These are phyloP conservation scores for Syrphus vitripennis DNA, from an alignment of 2,888 invertebrate genomes.

Conservation along the genomic window DNA sequence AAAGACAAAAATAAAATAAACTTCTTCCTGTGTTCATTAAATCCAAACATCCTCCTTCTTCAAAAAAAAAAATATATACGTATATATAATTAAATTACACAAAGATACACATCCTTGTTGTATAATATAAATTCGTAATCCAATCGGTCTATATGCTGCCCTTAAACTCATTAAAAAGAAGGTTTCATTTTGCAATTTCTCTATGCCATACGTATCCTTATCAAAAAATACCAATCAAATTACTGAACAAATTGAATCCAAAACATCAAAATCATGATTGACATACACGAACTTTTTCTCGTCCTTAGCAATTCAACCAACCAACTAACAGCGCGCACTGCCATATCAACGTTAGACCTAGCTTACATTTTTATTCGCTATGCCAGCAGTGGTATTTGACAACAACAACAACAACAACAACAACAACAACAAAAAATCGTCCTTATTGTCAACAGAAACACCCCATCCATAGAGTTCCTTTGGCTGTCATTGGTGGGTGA, in stretches of 20 bases:
- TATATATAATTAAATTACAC: constrained; percentile 33
- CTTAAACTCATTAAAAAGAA: constrained; percentile 55
- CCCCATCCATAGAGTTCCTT: not conserved
- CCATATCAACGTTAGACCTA: constrained; percentile 6
- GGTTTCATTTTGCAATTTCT: constrained; percentile 31
- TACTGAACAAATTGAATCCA: constrained; percentile 61
- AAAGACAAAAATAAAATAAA: not conserved
- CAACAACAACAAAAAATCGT: not conserved
- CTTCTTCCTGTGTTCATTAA: constrained; percentile 27
- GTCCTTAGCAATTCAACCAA: not conserved
- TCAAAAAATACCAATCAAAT: constrained; percentile 66
- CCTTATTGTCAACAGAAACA: constrained; percentile 20
- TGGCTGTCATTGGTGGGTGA: not conserved
- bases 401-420: not conserved
- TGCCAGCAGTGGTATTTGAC: not conserved
- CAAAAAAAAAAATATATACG: not conserved
- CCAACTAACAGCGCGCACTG: not conserved
- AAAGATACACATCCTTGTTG: not conserved
- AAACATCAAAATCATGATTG: constrained; percentile 57
- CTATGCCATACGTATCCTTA: constrained; percentile 27
- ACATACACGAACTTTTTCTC: constrained; percentile 37
- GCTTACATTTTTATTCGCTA: constrained; percentile 8
- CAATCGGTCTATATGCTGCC: constrained; percentile 37
- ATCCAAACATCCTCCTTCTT: not conserved
- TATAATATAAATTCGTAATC: constrained; percentile 39